Base-by-base conservation (phyloP, 1,140 invertebrate genomes). In the Ridgeia piscesae region DNA sequence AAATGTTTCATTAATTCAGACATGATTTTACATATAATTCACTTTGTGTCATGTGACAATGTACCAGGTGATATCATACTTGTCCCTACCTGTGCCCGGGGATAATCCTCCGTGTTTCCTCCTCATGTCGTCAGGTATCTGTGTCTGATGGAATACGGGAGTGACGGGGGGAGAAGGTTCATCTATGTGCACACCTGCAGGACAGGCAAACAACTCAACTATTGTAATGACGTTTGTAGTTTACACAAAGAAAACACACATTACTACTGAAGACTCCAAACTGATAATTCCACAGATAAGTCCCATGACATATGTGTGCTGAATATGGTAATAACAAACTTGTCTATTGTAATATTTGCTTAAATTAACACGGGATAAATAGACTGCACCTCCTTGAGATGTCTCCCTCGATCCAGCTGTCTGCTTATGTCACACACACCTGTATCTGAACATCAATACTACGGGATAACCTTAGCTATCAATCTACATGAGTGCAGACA, bases 131-230 rank as follows among this genome's bases (percentile, higher is more conserved):
- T 90, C 89, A 27, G 93, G 92, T 34, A 94, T 50, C 92, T 94
- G 94, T 27, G 94, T 94, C 58, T 93, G 93, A 92, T 50, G 58
- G 27, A 94, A 94, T 4, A 94, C 93, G 33, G 94, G 94, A 0
- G 93, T 93, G 6, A 94, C 93, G 11, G 58, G 58, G 6, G 58
- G 58, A 11, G 93, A 91, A n/a, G 93, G 91, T 35, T 91, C 34
- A 34, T 92, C 92, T 50, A 92, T 48, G 31, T 42, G 42, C 33
- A 92, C 89, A 35, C 92, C 92, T 92, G 50, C n/a, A 92, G 91
- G 42, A 6, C 2, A 4, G 34, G 9, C 58, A 77, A 77, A 9
- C 58, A 77, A 77, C 0, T 27, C 11, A 77, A 77, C 4, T 77
- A 77, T 77, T 77, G 2, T 31, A 77, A 77, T 77, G 4, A 42